Percentiles rank a stretch among this genome's conserved stretches.
phyloP scores from a whole-genome alignment of 2,888 invertebrate genomes.

The Eugnorisma glareosa region DNA sequence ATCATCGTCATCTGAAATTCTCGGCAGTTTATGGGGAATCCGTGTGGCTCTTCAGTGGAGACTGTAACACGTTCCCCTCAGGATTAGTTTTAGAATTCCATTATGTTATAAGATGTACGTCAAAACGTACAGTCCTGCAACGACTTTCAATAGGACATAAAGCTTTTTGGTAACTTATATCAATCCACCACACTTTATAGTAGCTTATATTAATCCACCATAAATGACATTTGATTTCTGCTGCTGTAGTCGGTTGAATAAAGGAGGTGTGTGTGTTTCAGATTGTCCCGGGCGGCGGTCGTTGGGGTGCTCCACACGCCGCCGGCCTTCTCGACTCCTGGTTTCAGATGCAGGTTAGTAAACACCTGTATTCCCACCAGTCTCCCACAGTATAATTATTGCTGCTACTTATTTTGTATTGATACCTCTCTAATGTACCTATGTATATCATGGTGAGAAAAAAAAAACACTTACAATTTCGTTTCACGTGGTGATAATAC shows the following conservation, averaged over 20 bases:
- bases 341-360: conserved; percentile 89
- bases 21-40: neutral
- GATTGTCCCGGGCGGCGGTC: conserved; percentile 89
- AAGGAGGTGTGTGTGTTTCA: conserved; percentile 68
- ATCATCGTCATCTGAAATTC: neutral
- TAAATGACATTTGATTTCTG: too few relatives aligned
- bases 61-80: neutral
- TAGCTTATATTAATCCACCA: too few relatives aligned
- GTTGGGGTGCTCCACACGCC: conserved; percentile 86
- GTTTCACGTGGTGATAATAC: neutral
- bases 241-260: neutral
- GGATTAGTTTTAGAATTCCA: neutral
- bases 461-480: neutral
- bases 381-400: too few relatives aligned
- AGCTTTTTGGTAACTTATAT: neutral
- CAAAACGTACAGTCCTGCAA: too few relatives aligned
- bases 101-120: too few relatives aligned
- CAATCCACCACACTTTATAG: too few relatives aligned
- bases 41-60: too few relatives aligned
- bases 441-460: too few relatives aligned
- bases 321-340: conserved; percentile 86
- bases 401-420: too few relatives aligned
- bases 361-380: neutral
- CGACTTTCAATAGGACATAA: neutral
- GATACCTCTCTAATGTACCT: too few relatives aligned